Percentiles rank a stretch among this genome's conserved stretches.
Evolutionary conservation across 2,113 vertebrate species (phyloP).

Genomic region (Proteles cristata): DNA sequence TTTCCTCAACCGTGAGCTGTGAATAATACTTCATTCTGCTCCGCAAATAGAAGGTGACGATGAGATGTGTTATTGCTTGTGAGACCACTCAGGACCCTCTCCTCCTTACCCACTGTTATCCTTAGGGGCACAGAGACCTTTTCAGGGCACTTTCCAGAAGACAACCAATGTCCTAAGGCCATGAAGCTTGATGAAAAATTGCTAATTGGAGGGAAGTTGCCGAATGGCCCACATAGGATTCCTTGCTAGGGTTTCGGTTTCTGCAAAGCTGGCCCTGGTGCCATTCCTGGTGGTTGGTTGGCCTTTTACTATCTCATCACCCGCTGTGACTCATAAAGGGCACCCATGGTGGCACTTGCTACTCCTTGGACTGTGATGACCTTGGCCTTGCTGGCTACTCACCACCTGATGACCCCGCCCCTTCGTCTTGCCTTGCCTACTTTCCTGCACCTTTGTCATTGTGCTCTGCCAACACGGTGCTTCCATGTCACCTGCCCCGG

Average conservation of each 20-base stretch:
- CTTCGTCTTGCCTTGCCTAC: not conserved
- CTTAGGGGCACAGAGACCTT: not conserved
- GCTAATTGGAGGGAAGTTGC: not conserved
- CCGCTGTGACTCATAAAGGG: accelerated
- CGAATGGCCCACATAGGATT: too few species aligned
- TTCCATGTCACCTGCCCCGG: not conserved
- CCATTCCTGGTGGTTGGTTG: accelerated
- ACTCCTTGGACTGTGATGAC: too few species aligned
- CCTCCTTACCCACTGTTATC: accelerated
- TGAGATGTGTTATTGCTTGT: accelerated
- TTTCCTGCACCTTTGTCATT: not conserved
- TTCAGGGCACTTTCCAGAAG: not conserved
- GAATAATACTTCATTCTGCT: not conserved
- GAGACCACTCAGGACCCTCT: not conserved
- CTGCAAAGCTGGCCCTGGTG: not conserved
- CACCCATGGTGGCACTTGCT: accelerated
- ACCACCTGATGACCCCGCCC: too few species aligned
- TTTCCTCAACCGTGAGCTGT: not conserved
- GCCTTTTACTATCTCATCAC: not conserved
- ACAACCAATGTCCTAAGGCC: not conserved
- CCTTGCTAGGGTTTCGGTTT: not conserved
- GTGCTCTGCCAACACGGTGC: not conserved
- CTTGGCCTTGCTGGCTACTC: not conserved
- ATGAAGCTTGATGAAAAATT: not conserved
- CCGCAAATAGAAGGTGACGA: not conserved